Evolutionary conservation across 1,140 invertebrate genomes (phyloP).

Genomic region (Amyelois transitella): DNA sequence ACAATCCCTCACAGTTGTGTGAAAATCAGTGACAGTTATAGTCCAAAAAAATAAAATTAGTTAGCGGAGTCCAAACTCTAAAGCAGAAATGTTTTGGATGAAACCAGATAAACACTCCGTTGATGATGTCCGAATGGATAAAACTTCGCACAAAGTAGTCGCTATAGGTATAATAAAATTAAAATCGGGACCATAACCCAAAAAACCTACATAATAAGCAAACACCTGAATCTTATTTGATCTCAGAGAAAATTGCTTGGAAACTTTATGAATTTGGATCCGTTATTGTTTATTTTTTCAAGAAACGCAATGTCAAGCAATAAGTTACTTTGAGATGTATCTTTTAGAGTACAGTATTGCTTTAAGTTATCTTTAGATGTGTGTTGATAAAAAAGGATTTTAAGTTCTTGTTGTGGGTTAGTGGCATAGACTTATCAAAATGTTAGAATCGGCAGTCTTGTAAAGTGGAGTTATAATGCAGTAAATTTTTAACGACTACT

Average conservation of each 20-base stretch:
- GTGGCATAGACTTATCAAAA: not conserved
- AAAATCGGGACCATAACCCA: no score
- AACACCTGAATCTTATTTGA: slow-evolving; percentile 6
- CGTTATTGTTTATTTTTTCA: not conserved
- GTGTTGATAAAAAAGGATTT: slow-evolving; percentile 21
- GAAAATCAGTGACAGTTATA: not conserved
- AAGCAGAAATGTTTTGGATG: no score
- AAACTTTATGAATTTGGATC: slow-evolving; percentile 5
- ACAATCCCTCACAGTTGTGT: no score
- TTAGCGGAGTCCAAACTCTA: not conserved
- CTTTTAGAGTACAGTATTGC: not conserved
- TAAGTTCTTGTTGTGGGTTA: slow-evolving; percentile 4
- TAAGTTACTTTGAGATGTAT: not conserved
- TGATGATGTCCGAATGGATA: not conserved
- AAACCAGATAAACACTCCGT: no score
- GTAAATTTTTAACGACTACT: not conserved
- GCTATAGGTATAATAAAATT: no score
- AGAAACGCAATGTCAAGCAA: not conserved
- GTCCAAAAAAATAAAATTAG: not conserved
- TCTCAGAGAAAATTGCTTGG: slow-evolving; percentile 13
- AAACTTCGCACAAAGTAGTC: not conserved
- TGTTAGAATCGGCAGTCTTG: not conserved
- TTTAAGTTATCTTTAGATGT: not conserved
- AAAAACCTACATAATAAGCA: slow-evolving; percentile 4
- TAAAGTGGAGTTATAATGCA: not conserved